A percentile compares a stretch with the other conserved stretches of the same genome.
Conservation (phyloP, 2,888 invertebrate genomes). For the Noctua janthina region DNA sequence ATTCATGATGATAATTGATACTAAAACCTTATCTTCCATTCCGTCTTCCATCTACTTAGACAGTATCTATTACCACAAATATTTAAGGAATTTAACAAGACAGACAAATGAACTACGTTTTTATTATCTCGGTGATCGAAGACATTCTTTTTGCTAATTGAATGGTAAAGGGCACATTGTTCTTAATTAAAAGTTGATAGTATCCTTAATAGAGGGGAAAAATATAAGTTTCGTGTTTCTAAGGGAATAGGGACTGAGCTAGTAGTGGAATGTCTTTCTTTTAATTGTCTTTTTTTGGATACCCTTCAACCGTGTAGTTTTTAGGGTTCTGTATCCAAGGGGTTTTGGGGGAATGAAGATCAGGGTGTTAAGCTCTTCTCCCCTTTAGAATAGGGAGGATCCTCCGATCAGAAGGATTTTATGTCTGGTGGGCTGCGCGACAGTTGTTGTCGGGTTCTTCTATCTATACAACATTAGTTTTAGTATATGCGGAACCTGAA, state of each 20-base stretch:
- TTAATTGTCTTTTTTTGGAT: not conserved
- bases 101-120: slow-evolving; percentile 42
- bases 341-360: too few species aligned
- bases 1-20: not conserved
- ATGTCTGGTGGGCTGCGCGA: too few species aligned
- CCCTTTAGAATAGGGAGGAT: too few species aligned
- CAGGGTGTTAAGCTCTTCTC: too few species aligned
- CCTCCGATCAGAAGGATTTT: too few species aligned
- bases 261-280: not conserved
- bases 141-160: slow-evolving; percentile 59
- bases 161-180: slow-evolving; percentile 23
- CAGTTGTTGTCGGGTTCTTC: too few species aligned
- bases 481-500: too few species aligned
- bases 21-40: slow-evolving; percentile 26
- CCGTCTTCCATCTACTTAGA: not conserved
- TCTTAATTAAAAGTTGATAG: slow-evolving; percentile 61
- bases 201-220: slow-evolving; percentile 18
- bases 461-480: too few species aligned
- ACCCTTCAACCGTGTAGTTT: not conserved
- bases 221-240: slow-evolving; percentile 8
- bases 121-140: slow-evolving; percentile 45
- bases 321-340: not conserved
- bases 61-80: slow-evolving; percentile 37
- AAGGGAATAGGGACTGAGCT: not conserved
- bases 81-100: slow-evolving; percentile 29